A percentile compares a stretch with the other conserved stretches of the same genome.
Conservation (phyloP, 2,113 vertebrate species). For the Dermatemys mawii region DNA sequence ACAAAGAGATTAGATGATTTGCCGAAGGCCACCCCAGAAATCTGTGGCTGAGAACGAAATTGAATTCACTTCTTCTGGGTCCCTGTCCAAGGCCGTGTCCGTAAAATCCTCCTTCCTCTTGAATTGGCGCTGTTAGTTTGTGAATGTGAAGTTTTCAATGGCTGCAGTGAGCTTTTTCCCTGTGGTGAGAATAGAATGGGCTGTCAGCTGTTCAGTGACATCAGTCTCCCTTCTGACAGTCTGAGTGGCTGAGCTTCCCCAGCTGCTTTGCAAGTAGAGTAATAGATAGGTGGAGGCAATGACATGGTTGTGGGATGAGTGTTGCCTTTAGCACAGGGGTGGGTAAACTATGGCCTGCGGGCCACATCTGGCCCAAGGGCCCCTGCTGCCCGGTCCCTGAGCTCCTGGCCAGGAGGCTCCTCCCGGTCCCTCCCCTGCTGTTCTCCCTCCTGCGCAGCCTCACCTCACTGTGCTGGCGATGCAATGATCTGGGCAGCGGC, state of each 20-base stretch:
- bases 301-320: not conserved
- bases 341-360: no score
- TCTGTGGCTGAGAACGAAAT: not conserved
- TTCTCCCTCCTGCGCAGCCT: no score
- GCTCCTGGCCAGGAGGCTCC: no score
- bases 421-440: no score
- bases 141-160: not conserved
- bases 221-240: not conserved
- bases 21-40: not conserved
- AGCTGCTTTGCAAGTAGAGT: not conserved
- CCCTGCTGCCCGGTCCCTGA: no score
- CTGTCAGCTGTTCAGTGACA: not conserved
- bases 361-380: no score
- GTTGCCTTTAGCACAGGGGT: accelerated
- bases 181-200: not conserved
- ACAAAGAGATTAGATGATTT: not conserved
- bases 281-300: not conserved
- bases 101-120: not conserved
- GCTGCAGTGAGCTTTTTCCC: not conserved
- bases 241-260: not conserved
- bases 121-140: not conserved
- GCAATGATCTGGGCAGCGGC: no score
- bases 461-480: no score
- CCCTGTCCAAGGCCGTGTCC: not conserved
- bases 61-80: not conserved